Conservation (phyloP, 2,888 invertebrate species). For the Agelastica alni region DNA sequence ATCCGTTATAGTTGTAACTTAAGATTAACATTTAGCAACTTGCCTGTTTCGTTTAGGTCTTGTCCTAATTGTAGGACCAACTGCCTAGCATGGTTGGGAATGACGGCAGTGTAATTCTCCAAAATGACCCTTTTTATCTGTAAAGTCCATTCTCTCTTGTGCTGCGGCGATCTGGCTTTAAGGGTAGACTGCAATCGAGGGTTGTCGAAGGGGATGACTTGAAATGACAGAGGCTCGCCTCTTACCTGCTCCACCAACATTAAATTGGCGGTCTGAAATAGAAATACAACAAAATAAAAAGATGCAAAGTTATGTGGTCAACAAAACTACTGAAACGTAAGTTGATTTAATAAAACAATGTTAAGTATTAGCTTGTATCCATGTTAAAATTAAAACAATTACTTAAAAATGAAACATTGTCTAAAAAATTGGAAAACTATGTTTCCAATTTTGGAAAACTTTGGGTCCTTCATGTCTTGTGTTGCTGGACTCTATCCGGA, state of each 20-base stretch:
- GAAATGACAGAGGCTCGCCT: slow-evolving; percentile 92
- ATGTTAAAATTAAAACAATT: too few species aligned
- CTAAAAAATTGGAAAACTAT: too few species aligned
- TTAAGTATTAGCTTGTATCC: too few species aligned
- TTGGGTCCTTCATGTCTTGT: too few species aligned
- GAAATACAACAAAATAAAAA: neutral
- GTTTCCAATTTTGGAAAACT: too few species aligned
- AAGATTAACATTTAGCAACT: too few species aligned
- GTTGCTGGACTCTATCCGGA: too few species aligned
- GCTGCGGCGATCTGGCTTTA: slow-evolving; percentile 79
- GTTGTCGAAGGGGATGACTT: slow-evolving; percentile 95
- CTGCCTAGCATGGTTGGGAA: slow-evolving; percentile 92
- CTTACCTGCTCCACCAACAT: slow-evolving; percentile 96
- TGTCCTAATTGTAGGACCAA: slow-evolving; percentile 88
- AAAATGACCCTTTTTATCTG: slow-evolving; percentile 86
- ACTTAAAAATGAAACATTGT: too few species aligned
- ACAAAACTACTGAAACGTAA: too few species aligned
- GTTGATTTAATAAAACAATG: too few species aligned
- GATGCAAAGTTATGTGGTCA: slow-evolving; percentile 1
- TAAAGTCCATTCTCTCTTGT: slow-evolving; percentile 84
- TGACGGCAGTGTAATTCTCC: slow-evolving; percentile 90
- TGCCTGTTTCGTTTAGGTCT: slow-evolving; percentile 56
- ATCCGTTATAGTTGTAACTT: too few species aligned
- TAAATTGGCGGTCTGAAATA: slow-evolving; percentile 88
- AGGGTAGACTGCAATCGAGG: slow-evolving; percentile 89